A percentile compares a stretch with the other conserved stretches of the same genome.
Evolutionary conservation across 2,888 invertebrate genomes (phyloP).

Genomic region (Diachrysia chrysitis): DNA sequence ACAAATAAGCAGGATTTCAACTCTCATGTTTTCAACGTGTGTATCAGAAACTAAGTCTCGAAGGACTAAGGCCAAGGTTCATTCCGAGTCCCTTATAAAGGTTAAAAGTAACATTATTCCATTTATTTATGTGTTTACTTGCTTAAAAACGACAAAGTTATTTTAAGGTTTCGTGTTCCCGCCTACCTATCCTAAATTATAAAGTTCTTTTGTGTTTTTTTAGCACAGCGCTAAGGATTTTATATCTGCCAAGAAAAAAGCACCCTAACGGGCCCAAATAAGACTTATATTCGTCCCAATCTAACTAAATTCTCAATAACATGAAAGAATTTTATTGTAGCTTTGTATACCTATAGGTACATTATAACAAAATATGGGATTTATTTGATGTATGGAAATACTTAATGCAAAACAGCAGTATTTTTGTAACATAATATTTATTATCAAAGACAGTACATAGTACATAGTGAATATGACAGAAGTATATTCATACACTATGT

Average conservation of each 20-base stretch:
- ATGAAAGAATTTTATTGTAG: background rate
- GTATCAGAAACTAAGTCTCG: background rate
- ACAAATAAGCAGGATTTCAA: background rate
- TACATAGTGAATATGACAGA: too few species aligned
- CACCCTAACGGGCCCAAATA: background rate
- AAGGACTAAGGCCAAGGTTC: constrained; percentile 13
- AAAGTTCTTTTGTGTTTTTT: background rate
- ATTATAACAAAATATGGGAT: too few species aligned
- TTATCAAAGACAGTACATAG: too few species aligned
- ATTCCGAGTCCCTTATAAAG: constrained; percentile 20
- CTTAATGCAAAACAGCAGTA: too few species aligned
- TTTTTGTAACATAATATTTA: too few species aligned
- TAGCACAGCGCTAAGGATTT: background rate
- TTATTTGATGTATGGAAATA: too few species aligned
- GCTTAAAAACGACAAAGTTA: background rate
- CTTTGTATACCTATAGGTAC: background rate
- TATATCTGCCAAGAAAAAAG: background rate
- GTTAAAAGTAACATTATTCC: background rate
- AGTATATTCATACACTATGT: too few species aligned
- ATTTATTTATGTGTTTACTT: background rate
- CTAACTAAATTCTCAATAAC: background rate
- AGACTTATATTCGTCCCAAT: background rate
- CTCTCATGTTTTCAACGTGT: constrained; percentile 28
- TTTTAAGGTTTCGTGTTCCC: background rate
- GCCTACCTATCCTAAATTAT: background rate